These are phyloP conservation scores for Osmerus eperlanus DNA, from an alignment of 2,113 vertebrate genomes.

Conservation along the genomic window DNA sequence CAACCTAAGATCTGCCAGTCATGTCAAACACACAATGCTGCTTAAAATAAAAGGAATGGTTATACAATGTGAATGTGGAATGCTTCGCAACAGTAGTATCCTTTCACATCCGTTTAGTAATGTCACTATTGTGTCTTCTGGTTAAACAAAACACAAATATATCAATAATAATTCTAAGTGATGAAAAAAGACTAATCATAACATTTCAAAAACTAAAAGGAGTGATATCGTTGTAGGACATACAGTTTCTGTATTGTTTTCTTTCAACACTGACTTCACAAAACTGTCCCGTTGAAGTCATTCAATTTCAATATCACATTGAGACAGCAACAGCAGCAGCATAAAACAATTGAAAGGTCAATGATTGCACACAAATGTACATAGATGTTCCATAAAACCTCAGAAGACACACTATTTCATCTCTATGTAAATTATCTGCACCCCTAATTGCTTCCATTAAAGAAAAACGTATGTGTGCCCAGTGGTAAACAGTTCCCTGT, in stretches of 20 bases:
- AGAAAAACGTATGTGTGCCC: conserved; percentile 34
- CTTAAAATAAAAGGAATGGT: background rate
- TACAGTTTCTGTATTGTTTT: too few species aligned
- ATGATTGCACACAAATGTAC: conserved; percentile 38
- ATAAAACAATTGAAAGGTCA: conserved; percentile 8
- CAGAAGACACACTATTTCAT: conserved; percentile 31
- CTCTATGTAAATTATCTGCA: conserved; percentile 20
- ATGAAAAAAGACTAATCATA: too few species aligned
- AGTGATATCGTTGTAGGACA: too few species aligned
- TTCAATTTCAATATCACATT: too few species aligned
- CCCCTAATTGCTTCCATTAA: conserved; percentile 4
- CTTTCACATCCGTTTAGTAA: too few species aligned
- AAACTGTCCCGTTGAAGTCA: too few species aligned
- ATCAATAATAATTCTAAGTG: too few species aligned
- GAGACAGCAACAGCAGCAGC: background rate
- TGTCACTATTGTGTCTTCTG: too few species aligned
- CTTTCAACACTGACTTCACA: too few species aligned
- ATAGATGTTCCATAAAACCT: conserved; percentile 62
- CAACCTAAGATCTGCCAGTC: conserved; percentile 11
- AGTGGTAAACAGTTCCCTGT: conserved; percentile 27
- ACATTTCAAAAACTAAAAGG: too few species aligned
- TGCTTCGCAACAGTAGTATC: background rate
- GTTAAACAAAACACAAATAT: too few species aligned
- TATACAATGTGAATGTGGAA: conserved; percentile 29
- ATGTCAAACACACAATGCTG: too few species aligned